Base-by-base conservation (phyloP, 2,888 invertebrate species). In the Catocala nupta region DNA sequence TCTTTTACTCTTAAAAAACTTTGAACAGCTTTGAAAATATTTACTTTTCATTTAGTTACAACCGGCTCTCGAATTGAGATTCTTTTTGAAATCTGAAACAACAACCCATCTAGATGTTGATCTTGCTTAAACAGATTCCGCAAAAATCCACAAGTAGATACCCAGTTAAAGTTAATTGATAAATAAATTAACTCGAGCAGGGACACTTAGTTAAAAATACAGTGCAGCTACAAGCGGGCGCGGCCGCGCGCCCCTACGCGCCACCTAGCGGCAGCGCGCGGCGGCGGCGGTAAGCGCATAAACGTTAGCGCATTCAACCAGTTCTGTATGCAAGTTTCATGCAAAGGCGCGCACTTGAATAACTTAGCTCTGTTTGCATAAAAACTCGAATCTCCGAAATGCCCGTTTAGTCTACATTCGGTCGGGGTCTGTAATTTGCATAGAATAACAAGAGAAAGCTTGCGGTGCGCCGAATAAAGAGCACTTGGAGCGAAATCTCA, bases 281-380 rank as follows among this genome's bases (percentile, higher is more conserved):
- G 36, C 36, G 36, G 36, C 48, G 45, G 34, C 78, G 76, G 78
- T 79, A 77, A 83, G 80, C 82, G 78, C 78, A 82, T 85, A 82
- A 89, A 87, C 85, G 87, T 83, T 82, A 81, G 84, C 82, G 85
- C 86, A 89, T 90, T 89, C 87, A 85, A 83, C 84, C 88, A 82
- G 82, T 84, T 88, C 82, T 85, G 88, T 88, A 90, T 91, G 91
- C 91, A 87, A 87, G 87, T 88, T 87, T 83, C 88, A 87, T 89
- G 89, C 88, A 87, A 87, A 90, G 86, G 88, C 87, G 88, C 87
- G 82, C 85, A 89, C 90, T 92, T 88, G 93, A 92, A 91, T 92
- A 92, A 92, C 90, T 93, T 90, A 89, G 86, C 85, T 86, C 77
- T 89, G 92, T 93, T 93, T 91, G 91, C 90, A 90, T 90, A 92